Conservation (phyloP, 2,113 vertebrate species). For the Lonchura striata region DNA sequence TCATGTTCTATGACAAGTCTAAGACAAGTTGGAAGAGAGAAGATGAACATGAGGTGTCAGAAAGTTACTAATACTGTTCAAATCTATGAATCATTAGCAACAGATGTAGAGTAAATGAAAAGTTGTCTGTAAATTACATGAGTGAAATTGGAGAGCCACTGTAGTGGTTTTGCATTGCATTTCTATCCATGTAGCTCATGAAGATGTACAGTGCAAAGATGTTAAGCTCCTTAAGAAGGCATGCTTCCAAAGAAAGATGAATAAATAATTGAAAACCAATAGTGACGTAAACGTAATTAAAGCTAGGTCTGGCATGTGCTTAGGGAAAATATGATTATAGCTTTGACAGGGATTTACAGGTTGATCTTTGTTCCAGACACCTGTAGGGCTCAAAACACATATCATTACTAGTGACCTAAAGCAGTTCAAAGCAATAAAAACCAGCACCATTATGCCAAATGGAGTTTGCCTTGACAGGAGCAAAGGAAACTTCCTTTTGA, state of each 20-base stretch:
- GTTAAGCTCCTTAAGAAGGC: not conserved
- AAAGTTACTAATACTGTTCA: constrained; percentile 46
- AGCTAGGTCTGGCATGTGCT: not conserved
- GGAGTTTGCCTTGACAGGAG: not conserved
- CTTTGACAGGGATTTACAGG: not conserved
- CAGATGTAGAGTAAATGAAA: constrained; percentile 24
- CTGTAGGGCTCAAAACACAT: rapidly evolving
- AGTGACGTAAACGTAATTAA: not conserved
- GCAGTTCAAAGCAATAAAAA: not conserved
- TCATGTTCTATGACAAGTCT: constrained; percentile 40
- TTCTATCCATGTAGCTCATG: not conserved
- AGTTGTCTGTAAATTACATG: not conserved
- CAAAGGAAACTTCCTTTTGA: not conserved
- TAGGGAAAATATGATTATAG: not conserved
- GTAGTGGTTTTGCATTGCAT: not conserved
- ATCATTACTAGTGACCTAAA: not conserved
- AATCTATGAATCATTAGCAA: constrained; percentile 51
- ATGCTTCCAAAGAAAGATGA: not conserved
- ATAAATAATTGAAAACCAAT: not conserved
- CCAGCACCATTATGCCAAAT: not conserved
- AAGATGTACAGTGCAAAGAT: not conserved
- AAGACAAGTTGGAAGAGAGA: constrained; percentile 40
- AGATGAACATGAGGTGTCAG: constrained; percentile 47
- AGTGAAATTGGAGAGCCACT: not conserved
- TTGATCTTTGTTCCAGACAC: not conserved